A percentile compares a stretch with the other conserved stretches of the same genome.
phyloP scores from a whole-genome alignment of 2,888 invertebrate genomes.

The Steinernema hermaphroditum region DNA sequence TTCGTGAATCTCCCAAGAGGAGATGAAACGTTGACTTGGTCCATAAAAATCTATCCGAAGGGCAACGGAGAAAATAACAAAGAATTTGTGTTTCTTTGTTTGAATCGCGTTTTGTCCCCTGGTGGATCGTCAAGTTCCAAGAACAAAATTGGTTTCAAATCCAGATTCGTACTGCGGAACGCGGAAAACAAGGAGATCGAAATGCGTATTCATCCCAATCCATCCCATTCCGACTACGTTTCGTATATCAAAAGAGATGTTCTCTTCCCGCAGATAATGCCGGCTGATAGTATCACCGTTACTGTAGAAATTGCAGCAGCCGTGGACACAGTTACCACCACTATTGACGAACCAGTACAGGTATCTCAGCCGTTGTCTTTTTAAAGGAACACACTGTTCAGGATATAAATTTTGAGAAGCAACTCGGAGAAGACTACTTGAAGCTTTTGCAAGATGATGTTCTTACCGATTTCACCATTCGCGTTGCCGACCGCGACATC shows the following conservation, averaged over 20 bases:
- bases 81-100: slow-evolving; percentile 66
- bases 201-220: slow-evolving; percentile 66
- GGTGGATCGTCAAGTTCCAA: slow-evolving; percentile 32
- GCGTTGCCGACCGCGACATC: slow-evolving; percentile 50
- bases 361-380: slow-evolving; percentile 26
- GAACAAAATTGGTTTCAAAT: slow-evolving; percentile 50
- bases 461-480: slow-evolving; percentile 63
- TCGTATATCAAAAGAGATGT: slow-evolving; percentile 66
- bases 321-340: slow-evolving; percentile 67
- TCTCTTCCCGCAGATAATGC: slow-evolving; percentile 66
- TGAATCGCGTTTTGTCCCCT: slow-evolving; percentile 61
- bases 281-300: slow-evolving; percentile 65
- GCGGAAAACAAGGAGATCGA: slow-evolving; percentile 66
- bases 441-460: slow-evolving; percentile 57
- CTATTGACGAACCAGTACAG: slow-evolving; percentile 50
- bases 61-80: slow-evolving; percentile 66
- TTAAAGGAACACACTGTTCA: neutral
- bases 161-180: slow-evolving; percentile 63
- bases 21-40: slow-evolving; percentile 62
- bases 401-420: slow-evolving; percentile 44
- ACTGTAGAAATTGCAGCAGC: slow-evolving; percentile 67
- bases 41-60: slow-evolving; percentile 67
- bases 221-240: slow-evolving; percentile 66
- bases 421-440: slow-evolving; percentile 62
- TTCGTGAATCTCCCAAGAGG: slow-evolving; percentile 62